Base-by-base conservation (phyloP, 2,888 invertebrate species). In the Danaus chrysippus region DNA sequence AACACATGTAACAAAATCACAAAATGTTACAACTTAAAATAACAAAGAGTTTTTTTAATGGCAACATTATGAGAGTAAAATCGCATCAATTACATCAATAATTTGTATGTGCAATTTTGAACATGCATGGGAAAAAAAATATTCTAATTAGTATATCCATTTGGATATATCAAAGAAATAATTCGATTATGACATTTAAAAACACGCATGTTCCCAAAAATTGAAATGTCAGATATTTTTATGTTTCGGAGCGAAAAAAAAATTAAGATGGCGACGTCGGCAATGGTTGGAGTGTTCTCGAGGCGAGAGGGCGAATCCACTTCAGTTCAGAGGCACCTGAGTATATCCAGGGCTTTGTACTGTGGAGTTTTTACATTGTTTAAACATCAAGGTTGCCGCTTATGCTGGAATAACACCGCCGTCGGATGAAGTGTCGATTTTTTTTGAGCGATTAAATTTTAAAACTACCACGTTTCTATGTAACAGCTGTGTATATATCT, bases 361-460 rank as follows among this genome's bases (percentile, higher is more conserved):
- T 70, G 73, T 69, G 76, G 73, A 73, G 77, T 72, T 73, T 73
- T 71, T 78, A 77, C 73, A 78, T 83, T 83, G 83, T 82, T 82
- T 71, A 59, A 65, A 65, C 60, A 65, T 66, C 73, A 70, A 73
- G 71, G 73, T 67, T 66, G 54, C 42, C 61, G 61, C 57, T 57
- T 58, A 46, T 59, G 59, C 66, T 61, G 64, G 62, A 64, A 64
- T 58, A 66, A 64, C 55, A 58, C 62, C 23, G 23, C 23, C 54
- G 58, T 41, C 13, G 11, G 23, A 46, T 3, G 17, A 49, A 10
- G 15, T 1, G n/a, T 10, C 3, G 11, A 49, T 34, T 34, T 34
- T 11, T 49, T 49, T 17, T n/a, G 3, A 17, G 49, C 15, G 17
- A 49, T 46, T 46, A 46, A 46, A 46, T n/a, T 12, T 46, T n/a